Conservation (phyloP, 23 tunicate genomes). For the Oikopleura albicans region DNA sequence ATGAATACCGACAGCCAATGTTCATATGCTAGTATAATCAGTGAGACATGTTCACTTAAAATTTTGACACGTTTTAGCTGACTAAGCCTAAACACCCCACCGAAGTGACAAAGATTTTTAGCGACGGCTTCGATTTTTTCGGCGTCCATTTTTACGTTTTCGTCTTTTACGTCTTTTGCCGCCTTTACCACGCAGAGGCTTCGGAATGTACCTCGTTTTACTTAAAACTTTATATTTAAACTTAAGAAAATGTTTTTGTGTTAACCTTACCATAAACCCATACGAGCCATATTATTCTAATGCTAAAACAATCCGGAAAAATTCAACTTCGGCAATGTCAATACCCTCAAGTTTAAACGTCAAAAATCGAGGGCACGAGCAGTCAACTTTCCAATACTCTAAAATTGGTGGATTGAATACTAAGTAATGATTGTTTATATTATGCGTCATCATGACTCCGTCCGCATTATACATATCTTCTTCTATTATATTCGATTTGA, state of each 20-base stretch:
- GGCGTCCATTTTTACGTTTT: not conserved
- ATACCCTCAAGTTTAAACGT: not conserved
- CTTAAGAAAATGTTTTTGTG: too few species aligned
- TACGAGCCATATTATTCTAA: not conserved
- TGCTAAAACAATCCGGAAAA: too few species aligned
- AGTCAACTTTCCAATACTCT: not conserved
- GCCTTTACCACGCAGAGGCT: not conserved
- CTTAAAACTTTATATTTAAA: too few species aligned
- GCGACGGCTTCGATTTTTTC: not conserved
- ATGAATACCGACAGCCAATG: not conserved
- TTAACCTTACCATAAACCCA: too few species aligned
- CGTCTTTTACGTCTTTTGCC: not conserved
- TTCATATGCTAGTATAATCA: not conserved
- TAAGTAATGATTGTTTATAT: not conserved
- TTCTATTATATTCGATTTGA: not conserved
- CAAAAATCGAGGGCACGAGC: not conserved
- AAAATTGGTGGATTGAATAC: not conserved
- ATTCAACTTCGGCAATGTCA: too few species aligned
- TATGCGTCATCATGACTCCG: too few species aligned
- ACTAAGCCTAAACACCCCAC: not conserved
- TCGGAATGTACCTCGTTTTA: not conserved
- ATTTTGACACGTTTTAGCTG: not conserved
- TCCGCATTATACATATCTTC: not conserved
- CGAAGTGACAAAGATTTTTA: not conserved
- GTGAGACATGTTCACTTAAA: not conserved